Base-by-base conservation (phyloP, 2,888 invertebrate species). In the Tenthredo mesomela region DNA sequence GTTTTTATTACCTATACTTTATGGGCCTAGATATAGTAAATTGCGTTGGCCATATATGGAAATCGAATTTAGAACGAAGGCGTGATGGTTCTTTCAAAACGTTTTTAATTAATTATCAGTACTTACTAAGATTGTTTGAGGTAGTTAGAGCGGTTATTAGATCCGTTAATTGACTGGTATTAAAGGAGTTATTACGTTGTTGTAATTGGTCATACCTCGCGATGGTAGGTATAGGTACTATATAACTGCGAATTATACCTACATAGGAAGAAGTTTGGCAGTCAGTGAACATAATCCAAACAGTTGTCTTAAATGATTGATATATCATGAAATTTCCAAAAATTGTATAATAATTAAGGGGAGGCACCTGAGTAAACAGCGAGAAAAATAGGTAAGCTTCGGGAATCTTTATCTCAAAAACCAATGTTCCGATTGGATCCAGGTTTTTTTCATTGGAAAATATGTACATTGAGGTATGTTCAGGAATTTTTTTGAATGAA, bases 121-220 rank as follows among this genome's bases (percentile, higher is more conserved):
- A 40, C 43, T 40, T 43, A 43, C 37, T 21, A 21, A 7, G 25
- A 73, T 40, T 21, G 71, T 29, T 15, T 15, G n/a, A 40, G 29
- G 71, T 40, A n/a, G 71, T 40, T 40, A 43, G 43, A 73, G n/a
- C 21, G 21, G 71, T 73, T 73, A 73, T 73, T 43, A 40, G 71
- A 73, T 73, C 71, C 21, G 43, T 43, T 40, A 25, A 73, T 73
- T 25, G 43, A 40, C 71, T 43, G 71, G n/a, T 12, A 43, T 43
- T 43, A 10, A 73, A 12, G 71, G 40, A 73, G 71, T 43, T 43
- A 21, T 73, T 40, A 43, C 71, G 40, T 29, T 21, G 21, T 21
- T 10, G 71, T 73, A 43, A 73, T 73, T 21, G 71, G 71, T 73
- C 40, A 43, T 73, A 40, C 18, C 37, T 37, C 70, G 37, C 7